Percentiles rank a stretch among this genome's conserved stretches.
Conservation (phyloP, 1,140 invertebrate genomes). For the Halictus rubicundus region DNA sequence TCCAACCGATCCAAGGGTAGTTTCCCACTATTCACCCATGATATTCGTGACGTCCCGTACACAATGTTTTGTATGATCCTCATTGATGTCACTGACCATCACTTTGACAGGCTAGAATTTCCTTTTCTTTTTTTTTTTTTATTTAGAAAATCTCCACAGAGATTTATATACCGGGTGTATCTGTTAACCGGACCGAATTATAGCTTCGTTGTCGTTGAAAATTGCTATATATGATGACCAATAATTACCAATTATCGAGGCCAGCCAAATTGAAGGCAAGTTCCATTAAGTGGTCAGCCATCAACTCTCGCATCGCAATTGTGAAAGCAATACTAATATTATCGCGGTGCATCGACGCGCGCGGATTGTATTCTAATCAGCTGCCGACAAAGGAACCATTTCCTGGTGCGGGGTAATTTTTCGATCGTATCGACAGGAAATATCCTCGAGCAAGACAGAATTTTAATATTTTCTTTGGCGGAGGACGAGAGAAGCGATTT, state of each 20-base stretch:
- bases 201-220: no score
- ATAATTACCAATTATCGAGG: neutral
- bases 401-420: conserved; percentile 19
- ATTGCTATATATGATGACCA: no score
- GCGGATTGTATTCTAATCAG: conserved; percentile 39
- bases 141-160: no score
- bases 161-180: no score
- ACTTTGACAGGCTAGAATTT: no score
- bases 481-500: neutral
- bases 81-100: no score
- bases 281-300: neutral
- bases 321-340: conserved; percentile 9
- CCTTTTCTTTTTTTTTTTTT: no score
- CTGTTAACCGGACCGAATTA: no score
- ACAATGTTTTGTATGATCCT: neutral
- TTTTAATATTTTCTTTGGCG: conserved; percentile 18
- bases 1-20: neutral
- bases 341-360: conserved; percentile 22
- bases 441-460: conserved; percentile 6
- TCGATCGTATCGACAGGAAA: conserved; percentile 34
- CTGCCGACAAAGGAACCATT: conserved; percentile 35
- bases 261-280: neutral
- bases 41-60: neutral
- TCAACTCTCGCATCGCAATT: neutral
- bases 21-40: neutral